Percentiles rank a stretch among this genome's conserved stretches.
Conservation (phyloP, 2,888 invertebrate species). For the Sinodicranocentrus sp. region DNA sequence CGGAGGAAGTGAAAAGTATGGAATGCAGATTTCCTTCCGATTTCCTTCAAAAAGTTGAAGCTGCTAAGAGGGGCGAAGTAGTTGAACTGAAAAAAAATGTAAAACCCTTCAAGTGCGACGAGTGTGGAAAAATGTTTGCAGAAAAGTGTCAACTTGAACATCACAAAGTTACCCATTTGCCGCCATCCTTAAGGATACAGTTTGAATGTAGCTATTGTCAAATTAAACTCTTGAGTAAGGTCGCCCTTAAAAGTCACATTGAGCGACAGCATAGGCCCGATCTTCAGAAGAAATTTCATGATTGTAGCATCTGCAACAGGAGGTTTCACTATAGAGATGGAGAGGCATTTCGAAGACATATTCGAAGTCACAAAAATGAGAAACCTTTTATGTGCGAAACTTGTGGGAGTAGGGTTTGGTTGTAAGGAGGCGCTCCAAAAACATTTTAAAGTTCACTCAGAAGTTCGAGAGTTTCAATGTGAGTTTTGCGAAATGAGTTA, state of each 20-base stretch:
- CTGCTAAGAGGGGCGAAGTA: neutral
- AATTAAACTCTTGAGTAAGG: neutral
- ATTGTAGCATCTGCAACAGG: conserved; percentile 21
- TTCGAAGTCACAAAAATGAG: neutral
- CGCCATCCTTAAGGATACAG: neutral
- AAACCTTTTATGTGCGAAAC: neutral
- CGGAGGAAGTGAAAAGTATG: neutral
- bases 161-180: neutral
- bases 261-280: conserved; percentile 14
- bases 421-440: neutral
- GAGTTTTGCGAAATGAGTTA: conserved; percentile 33
- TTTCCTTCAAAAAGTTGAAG: no score
- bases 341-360: neutral
- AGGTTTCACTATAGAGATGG: neutral
- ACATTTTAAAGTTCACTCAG: neutral
- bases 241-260: conserved; percentile 2
- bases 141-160: neutral
- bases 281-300: neutral
- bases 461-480: conserved; percentile 6
- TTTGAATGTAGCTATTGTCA: conserved; percentile 10
- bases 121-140: neutral
- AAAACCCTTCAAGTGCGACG: neutral
- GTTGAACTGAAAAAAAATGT: neutral
- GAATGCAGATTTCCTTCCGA: no score
- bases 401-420: conserved; percentile 1